Evolutionary conservation across 2,113 vertebrate species (phyloP).

Genomic region (Myanophis thanlyinensis): DNA sequence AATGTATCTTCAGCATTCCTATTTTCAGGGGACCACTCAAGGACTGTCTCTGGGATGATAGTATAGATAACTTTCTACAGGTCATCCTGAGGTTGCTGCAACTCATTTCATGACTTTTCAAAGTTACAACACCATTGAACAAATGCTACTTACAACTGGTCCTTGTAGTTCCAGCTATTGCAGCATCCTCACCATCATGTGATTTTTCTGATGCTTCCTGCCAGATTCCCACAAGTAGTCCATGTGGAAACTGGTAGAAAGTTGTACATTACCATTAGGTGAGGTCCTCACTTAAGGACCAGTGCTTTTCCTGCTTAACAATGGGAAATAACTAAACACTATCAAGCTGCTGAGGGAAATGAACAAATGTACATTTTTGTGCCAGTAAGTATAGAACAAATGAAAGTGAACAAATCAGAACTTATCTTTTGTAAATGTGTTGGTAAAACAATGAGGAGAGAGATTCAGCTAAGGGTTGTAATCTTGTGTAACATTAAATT

Average conservation of each 20-base stretch:
- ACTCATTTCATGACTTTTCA: background rate
- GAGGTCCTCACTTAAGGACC: too few relatives aligned
- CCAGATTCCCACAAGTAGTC: background rate
- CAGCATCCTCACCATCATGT: too few relatives aligned
- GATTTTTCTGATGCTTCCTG: background rate
- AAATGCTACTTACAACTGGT: background rate
- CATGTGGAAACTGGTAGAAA: too few relatives aligned
- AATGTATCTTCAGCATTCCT: background rate
- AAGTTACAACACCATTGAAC: background rate
- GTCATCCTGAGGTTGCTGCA: background rate
- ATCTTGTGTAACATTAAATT: background rate
- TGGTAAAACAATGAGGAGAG: background rate
- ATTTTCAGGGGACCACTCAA: background rate
- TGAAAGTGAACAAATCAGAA: background rate
- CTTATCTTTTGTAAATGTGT: background rate
- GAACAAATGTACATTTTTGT: background rate
- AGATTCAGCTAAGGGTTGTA: background rate
- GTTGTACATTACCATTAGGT: too few relatives aligned
- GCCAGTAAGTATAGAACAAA: background rate
- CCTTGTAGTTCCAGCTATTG: background rate
- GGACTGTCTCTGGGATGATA: background rate
- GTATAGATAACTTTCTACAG: background rate
- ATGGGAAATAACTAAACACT: background rate
- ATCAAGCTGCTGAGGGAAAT: background rate
- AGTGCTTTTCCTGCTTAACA: too few relatives aligned